Evolutionary conservation across 2,797 vertebrate genomes (phyloP), one percentile per base, ranked within the genome.

Genomic region (Remorina albescens): DNA sequence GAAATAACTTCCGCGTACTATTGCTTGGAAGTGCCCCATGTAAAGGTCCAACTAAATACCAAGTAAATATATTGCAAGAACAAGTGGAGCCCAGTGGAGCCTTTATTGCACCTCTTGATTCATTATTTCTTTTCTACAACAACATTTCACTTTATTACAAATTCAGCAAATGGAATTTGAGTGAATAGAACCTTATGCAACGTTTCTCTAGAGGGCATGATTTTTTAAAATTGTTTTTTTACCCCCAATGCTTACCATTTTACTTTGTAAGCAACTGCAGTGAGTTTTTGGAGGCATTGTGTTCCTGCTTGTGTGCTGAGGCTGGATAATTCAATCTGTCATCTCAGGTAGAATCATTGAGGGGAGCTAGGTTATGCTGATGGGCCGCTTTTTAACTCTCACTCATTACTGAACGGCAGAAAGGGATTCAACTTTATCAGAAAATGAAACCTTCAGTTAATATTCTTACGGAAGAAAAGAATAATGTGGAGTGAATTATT

Each of bases 21-120:
- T 28, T 74, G 57, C 85, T 89, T 88, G 88, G 77, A 88, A 88
- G 72, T 77, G 28, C 66, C 6, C 36, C 74, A 71, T 76, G 78
- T 80, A 73, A 75, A 73, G 44, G 53, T 70, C 74, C 64, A 47
- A 68, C 41, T 16, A 64, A 66, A 64, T 74, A 82, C 80, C 32
- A 80, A 60, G 74, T 39, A 71, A 46, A 70, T 78, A 37, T 67
- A 76, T 21, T 50, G 36, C 54, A 71, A 69, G 16, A 71, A 75
- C 67, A 55, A 58, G 61, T 68, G 71, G 30, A 3, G n/a, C n/a
- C n/a, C n/a, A 54, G 10, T 64, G 46, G 56, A 46, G 61, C 62
- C 66, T 69, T 69, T 73, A 53, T 76, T 80, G 47, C 6, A 3
- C 3, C 53, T 73, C 49, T 36, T 37, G 32, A 63, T 39, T 36